These are phyloP conservation scores for Sylvietta virens DNA, from an alignment of 2,113 vertebrate genomes.

Conservation along the genomic window DNA sequence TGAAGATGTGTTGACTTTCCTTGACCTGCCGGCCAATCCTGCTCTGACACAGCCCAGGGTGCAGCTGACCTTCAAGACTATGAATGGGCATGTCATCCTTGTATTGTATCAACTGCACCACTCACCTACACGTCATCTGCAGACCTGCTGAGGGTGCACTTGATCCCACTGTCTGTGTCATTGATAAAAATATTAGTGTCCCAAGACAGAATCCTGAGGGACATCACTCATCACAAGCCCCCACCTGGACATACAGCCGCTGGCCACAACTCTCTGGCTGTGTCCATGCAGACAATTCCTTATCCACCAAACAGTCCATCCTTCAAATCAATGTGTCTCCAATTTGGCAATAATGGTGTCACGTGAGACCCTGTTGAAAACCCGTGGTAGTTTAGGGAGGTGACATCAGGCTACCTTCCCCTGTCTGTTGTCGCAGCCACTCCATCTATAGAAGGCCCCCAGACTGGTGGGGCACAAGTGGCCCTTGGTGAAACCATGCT, in stretches of 20 bases:
- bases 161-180: background rate
- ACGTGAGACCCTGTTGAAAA: background rate
- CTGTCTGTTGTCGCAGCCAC: fast-evolving
- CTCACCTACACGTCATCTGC: background rate
- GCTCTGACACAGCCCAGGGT: background rate
- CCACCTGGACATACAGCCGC: background rate
- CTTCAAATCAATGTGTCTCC: background rate
- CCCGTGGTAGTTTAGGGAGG: background rate
- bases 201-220: background rate
- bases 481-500: background rate
- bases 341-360: background rate
- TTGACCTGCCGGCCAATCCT: background rate
- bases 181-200: fast-evolving
- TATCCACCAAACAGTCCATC: too few species aligned
- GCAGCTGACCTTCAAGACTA: background rate
- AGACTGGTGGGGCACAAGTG: background rate
- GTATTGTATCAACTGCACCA: background rate
- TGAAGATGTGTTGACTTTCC: background rate
- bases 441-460: background rate
- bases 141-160: background rate
- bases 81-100: background rate
- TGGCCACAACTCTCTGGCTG: background rate
- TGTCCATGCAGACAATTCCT: background rate
- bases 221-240: background rate
- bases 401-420: background rate